Evolutionary conservation across 2,113 vertebrate genomes (phyloP).

Genomic region (Entomyzon cyanotis): DNA sequence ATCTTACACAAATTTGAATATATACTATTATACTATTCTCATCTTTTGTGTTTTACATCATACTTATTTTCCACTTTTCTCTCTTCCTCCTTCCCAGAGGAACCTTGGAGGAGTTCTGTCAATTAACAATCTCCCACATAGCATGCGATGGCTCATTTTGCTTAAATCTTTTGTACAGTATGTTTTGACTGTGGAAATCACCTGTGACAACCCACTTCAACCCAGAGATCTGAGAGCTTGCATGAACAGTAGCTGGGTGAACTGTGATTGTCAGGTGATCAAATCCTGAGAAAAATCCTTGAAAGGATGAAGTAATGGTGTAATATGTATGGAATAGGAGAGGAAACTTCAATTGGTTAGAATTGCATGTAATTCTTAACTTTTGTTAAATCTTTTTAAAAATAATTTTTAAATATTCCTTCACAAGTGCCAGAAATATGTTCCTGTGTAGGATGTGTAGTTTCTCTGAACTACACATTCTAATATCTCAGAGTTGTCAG

Average conservation of each 20-base stretch:
- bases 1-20: not conserved
- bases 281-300: not conserved
- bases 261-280: not conserved
- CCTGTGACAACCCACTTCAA: not conserved
- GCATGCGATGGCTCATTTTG: not conserved
- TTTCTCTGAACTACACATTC: not conserved
- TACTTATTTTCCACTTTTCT: not conserved
- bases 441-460: not conserved
- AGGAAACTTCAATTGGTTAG: not conserved
- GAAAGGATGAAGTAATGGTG: not conserved
- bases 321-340: not conserved
- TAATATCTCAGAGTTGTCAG: not conserved
- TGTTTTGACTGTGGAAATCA: not conserved
- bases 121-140: not conserved
- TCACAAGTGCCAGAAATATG: not conserved
- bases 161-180: not conserved
- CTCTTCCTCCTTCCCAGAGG: not conserved
- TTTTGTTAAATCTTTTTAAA: not conserved
- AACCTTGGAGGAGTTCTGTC: not conserved
- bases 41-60: not conserved
- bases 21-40: not conserved
- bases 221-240: not conserved
- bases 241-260: not conserved
- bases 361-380: not conserved
- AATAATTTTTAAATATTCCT: not conserved